Conservation (phyloP, 2,113 vertebrate genomes). For the Bubo bubo region DNA sequence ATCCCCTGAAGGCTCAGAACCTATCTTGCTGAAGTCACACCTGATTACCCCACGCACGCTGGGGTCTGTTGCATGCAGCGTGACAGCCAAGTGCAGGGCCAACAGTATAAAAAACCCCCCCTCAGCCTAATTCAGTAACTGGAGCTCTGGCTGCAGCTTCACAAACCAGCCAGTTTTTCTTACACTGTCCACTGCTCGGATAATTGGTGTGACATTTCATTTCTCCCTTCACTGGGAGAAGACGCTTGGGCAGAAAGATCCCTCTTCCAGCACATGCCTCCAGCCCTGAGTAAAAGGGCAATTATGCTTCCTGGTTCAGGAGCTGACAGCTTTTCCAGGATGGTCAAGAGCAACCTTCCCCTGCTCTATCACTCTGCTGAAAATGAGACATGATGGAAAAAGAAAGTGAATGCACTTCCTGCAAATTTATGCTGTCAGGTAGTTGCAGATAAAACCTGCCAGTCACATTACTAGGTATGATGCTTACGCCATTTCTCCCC, state of each 20-base stretch:
- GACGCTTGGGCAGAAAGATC: conserved; percentile 7
- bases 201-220: conserved; percentile 70
- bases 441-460: neutral
- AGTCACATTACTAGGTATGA: neutral
- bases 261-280: conserved; percentile 29
- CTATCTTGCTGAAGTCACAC: neutral
- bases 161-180: neutral
- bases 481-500: neutral
- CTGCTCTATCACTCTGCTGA: neutral
- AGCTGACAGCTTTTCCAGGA: neutral
- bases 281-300: neutral
- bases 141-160: conserved; percentile 12
- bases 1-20: neutral
- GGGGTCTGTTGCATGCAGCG: fast-evolving
- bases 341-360: neutral
- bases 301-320: neutral
- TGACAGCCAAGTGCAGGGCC: neutral
- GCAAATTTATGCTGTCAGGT: neutral
- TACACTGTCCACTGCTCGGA: conserved; percentile 1
- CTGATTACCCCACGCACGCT: fast-evolving
- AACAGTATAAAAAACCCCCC: neutral
- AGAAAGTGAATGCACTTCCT: fast-evolving
- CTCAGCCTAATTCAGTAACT: conserved; percentile 21
- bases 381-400: neutral
- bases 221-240: conserved; percentile 20